Base-by-base conservation (phyloP, 2,113 vertebrate genomes). In the Kryptolebias marmoratus region DNA sequence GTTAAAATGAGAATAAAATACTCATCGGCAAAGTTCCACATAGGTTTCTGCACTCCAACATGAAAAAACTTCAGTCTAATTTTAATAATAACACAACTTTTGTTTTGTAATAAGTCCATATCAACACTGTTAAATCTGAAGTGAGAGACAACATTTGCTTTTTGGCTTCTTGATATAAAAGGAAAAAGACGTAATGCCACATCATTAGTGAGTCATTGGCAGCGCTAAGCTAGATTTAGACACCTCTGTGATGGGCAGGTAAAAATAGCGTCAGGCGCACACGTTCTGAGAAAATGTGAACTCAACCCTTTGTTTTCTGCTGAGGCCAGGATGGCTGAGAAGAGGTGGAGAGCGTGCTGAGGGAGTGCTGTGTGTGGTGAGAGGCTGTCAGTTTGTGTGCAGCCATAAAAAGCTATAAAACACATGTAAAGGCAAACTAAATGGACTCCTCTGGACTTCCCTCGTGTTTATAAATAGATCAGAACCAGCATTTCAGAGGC, bases 301-400 rank as follows among this genome's bases (percentile, higher is more conserved):
- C 49, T 39, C 1, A 57, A 28, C 2, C 36, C 66, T 77, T 65
- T 80, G 73, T 73, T 71, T 76, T 71, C 54, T 58, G 39, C 56
- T 15, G 65, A 64, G 57, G 70, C 72, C 67, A 60, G 68, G 11
- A 68, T 11, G 44, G 65, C 30, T 42, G 39, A 45, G 61, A 42
- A 48, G 44, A 12, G 44, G 5, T 65, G 48, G 61, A 16, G 71
- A 18, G 50, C 10, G 49, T n/a, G 49, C 36, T 53, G 68, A 64
- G 59, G 63, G 16, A 50, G 55, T 39, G 55, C 66, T 59, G 11
- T 76, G 54, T 71, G 44, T 62, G 63, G 44, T 12, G 44, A 36
- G 47, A 80, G 28, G 63, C 56, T 67, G 68, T 79, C 75, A 81
- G 67, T 83, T 81, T 86, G 68, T 65, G 79, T 85, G 53, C 49